These are phyloP conservation scores for Andrena hattorfiana DNA, from an alignment of 2,888 invertebrate genomes.

Conservation along the genomic window DNA sequence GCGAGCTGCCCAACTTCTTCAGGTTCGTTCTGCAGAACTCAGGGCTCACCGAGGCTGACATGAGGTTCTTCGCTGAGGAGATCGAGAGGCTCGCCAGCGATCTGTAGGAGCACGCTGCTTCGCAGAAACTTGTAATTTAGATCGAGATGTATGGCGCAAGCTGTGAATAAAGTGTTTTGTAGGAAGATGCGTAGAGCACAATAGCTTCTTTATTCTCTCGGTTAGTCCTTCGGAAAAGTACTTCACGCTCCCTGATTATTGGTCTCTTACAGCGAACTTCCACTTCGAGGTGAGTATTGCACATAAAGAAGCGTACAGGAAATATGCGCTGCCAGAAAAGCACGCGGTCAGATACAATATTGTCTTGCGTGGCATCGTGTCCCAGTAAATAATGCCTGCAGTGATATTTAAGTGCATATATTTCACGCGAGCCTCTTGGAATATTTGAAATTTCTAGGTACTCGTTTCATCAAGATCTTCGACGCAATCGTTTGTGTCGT, in stretches of 20 bases:
- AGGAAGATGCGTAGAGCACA: slow-evolving; percentile 15
- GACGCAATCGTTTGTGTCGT: neutral
- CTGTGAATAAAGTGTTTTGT: slow-evolving; percentile 30
- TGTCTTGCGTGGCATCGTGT: slow-evolving; percentile 10
- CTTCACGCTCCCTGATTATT: neutral
- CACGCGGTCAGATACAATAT: slow-evolving; percentile 12
- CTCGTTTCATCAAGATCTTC: slow-evolving; percentile 6
- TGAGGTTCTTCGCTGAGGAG: slow-evolving; percentile 94
- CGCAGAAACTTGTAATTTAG: neutral
- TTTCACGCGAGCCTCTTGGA: neutral
- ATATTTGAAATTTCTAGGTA: neutral
- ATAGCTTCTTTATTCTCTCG: slow-evolving; percentile 21
- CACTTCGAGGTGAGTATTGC: neutral
- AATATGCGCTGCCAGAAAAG: neutral
- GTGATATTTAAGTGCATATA: neutral
- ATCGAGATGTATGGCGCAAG: neutral
- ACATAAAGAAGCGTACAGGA: neutral
- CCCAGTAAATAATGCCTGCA: slow-evolving; percentile 8
- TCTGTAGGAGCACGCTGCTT: slow-evolving; percentile 77
- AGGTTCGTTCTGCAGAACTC: slow-evolving; percentile 97
- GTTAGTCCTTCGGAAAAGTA: slow-evolving; percentile 2
- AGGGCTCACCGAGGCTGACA: slow-evolving; percentile 92
- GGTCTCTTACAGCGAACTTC: slow-evolving; percentile 6
- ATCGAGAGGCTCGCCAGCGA: slow-evolving; percentile 94
- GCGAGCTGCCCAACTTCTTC: slow-evolving; percentile 96